Conservation (phyloP, 2,888 invertebrate genomes). For the Tachina lurida region DNA sequence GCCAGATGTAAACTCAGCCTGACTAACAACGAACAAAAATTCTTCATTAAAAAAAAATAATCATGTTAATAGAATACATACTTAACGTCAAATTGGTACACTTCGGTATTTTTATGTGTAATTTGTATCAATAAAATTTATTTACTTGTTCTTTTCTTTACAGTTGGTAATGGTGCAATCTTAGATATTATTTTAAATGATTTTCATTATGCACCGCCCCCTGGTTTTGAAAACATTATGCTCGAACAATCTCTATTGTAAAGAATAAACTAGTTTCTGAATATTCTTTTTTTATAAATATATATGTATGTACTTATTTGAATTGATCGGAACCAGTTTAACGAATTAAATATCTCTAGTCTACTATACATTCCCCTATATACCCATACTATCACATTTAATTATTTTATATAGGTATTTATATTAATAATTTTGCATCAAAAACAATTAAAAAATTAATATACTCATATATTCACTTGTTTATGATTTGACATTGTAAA, state of each 20-base stretch:
- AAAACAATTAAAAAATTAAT: neutral
- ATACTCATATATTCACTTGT: conserved; percentile 29
- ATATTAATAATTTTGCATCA: conserved; percentile 8
- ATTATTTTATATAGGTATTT: conserved; percentile 1
- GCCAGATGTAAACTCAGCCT: too few species aligned
- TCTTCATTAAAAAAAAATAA: neutral
- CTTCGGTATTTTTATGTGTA: neutral
- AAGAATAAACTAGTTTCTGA: conserved; percentile 77
- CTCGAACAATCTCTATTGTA: conserved; percentile 97
- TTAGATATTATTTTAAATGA: conserved; percentile 96
- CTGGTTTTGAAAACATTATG: conserved; percentile 97
- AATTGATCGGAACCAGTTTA: conserved; percentile 9
- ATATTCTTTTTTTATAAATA: conserved; percentile 4
- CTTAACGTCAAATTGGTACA: too few species aligned
- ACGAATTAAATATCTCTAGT: conserved; percentile 25
- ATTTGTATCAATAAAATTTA: neutral
- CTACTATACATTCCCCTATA: neutral
- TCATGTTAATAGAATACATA: neutral
- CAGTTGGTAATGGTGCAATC: conserved; percentile 99
- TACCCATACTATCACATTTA: neutral
- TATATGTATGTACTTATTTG: neutral
- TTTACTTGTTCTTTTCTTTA: conserved; percentile 79
- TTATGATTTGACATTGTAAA: conserved; percentile 8
- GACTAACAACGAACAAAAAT: too few species aligned
- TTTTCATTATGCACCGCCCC: conserved; percentile 91